Evolutionary conservation across 2,888 invertebrate species (phyloP).

Genomic region (Polyploca ridens): DNA sequence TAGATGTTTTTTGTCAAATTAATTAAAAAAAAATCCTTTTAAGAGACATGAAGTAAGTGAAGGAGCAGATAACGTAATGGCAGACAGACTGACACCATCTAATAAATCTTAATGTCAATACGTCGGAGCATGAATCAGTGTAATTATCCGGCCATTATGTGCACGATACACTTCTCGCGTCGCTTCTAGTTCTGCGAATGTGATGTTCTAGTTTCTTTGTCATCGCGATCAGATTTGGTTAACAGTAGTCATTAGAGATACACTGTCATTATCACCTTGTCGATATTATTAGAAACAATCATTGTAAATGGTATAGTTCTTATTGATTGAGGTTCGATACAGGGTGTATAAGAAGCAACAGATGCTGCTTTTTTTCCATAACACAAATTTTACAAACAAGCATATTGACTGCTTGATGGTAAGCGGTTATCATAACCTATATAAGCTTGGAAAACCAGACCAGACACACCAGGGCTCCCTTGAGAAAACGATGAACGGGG

Average conservation of each 20-base stretch:
- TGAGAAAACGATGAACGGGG: too few relatives aligned
- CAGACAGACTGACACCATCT: conserved; percentile 1
- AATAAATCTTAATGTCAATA: not conserved
- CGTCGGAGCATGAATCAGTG: conserved; percentile 22
- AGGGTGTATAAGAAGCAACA: not conserved
- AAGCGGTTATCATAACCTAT: too few relatives aligned
- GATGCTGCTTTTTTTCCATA: too few relatives aligned
- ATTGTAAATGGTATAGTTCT: not conserved
- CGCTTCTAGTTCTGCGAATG: not conserved
- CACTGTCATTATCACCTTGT: not conserved
- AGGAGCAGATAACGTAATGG: not conserved
- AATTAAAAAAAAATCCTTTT: not conserved
- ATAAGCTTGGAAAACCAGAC: too few relatives aligned
- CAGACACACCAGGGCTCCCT: too few relatives aligned
- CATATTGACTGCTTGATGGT: too few relatives aligned
- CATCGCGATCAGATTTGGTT: not conserved
- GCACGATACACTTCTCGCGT: conserved; percentile 17
- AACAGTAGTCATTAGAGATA: not conserved
- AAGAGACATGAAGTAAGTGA: not conserved
- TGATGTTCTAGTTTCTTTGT: not conserved
- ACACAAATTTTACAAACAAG: too few relatives aligned
- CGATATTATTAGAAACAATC: not conserved
- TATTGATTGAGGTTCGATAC: not conserved
- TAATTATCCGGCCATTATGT: conserved; percentile 27
- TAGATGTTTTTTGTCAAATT: not conserved